These are phyloP conservation scores for Bergia puertoricense DNA, from an alignment of 92 coral and sea anemone genomes.

Conservation along the genomic window DNA sequence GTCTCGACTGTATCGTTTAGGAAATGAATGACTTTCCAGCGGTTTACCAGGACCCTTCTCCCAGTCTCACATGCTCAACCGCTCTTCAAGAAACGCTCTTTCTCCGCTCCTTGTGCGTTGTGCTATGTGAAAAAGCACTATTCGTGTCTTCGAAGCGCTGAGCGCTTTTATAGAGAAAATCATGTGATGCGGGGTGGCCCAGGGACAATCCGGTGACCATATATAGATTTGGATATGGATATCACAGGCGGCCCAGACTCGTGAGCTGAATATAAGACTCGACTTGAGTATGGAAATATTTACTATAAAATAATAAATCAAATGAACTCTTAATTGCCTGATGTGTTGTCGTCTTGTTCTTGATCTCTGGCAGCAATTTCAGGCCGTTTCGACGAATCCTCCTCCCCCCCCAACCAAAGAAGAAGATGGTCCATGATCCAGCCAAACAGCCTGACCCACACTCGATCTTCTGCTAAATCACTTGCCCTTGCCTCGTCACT, in stretches of 20 bases:
- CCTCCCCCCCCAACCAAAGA: too few relatives aligned
- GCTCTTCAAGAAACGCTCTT: constrained; percentile 26
- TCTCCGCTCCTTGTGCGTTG: constrained; percentile 21
- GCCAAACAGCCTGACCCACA: too few relatives aligned
- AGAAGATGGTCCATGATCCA: too few relatives aligned
- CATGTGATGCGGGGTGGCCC: constrained; percentile 32
- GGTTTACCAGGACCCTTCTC: neutral
- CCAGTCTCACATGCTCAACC: constrained; percentile 33
- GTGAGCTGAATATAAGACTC: neutral
- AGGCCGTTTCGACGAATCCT: too few relatives aligned
- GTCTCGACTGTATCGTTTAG: constrained; percentile 22
- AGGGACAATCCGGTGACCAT: constrained; percentile 19
- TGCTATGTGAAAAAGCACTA: constrained; percentile 45
- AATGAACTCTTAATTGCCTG: too few relatives aligned
- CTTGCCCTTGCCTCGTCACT: too few relatives aligned
- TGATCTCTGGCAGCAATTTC: too few relatives aligned
- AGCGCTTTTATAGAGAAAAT: constrained; percentile 35
- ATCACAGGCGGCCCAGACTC: constrained; percentile 9
- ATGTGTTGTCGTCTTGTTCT: too few relatives aligned
- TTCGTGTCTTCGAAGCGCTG: constrained; percentile 12
- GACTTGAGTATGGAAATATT: neutral
- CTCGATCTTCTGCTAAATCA: too few relatives aligned
- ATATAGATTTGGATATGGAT: neutral
- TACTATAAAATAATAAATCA: too few relatives aligned
- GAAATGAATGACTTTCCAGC: constrained; percentile 22